phyloP scores from a whole-genome alignment of 2,113 vertebrate genomes.

The Marcusenius ussheri region DNA sequence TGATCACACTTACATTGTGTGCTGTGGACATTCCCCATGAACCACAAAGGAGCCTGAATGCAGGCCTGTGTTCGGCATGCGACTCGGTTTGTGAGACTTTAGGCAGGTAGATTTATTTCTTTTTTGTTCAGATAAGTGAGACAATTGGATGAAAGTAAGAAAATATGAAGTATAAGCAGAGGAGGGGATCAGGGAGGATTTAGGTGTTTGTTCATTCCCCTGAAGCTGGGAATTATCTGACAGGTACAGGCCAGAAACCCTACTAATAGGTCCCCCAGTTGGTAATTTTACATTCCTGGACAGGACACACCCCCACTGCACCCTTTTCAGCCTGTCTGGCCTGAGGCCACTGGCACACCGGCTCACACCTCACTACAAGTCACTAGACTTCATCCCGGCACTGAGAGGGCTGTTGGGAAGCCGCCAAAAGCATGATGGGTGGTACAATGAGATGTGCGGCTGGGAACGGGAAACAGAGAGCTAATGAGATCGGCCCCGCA shows the following conservation, averaged over 20 bases:
- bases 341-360: too few relatives aligned
- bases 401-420: background rate
- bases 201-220: background rate
- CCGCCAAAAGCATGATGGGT: background rate
- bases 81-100: background rate
- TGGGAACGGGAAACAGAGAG: background rate
- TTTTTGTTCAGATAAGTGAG: background rate
- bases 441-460: background rate
- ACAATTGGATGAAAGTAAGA: background rate
- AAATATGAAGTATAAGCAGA: background rate
- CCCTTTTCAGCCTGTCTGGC: background rate
- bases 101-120: background rate
- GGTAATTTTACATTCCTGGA: background rate
- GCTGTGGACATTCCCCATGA: background rate
- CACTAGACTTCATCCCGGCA: background rate
- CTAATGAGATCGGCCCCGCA: background rate
- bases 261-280: background rate
- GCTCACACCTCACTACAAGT: background rate
- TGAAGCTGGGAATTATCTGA: background rate
- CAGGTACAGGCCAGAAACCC: background rate
- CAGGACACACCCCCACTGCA: background rate
- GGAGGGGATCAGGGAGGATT: background rate
- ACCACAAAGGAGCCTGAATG: background rate
- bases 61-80: background rate
- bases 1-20: background rate